Evolutionary conservation across 1,140 invertebrate species (phyloP).

Genomic region (Pseudomyrmex concolor): DNA sequence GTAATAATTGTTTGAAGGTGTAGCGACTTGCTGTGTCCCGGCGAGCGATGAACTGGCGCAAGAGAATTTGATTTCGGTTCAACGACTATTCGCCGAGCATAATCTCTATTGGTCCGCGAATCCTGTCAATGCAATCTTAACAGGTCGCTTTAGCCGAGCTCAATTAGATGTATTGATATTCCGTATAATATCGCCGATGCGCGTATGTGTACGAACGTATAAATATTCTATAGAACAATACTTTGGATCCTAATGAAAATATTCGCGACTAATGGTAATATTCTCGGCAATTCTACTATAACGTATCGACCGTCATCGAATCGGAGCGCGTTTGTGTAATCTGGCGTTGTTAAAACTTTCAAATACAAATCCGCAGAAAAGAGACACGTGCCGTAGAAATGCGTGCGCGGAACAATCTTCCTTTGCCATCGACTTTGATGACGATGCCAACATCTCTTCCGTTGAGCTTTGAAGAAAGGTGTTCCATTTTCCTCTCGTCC

Average conservation of each 20-base stretch:
- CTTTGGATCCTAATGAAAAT: constrained; percentile 15
- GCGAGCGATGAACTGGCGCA: neutral
- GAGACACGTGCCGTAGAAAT: neutral
- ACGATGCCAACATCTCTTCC: constrained; percentile 23
- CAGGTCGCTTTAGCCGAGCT: neutral
- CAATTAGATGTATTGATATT: constrained; percentile 36
- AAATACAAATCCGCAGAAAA: neutral
- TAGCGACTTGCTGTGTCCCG: constrained; percentile 25
- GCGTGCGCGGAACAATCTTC: neutral
- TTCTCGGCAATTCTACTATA: neutral
- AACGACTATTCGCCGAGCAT: constrained; percentile 38
- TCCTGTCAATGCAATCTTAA: neutral
- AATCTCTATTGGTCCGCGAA: constrained; percentile 39
- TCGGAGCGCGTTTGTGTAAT: constrained; percentile 14
- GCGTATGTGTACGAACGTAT: neutral
- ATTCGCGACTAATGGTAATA: too few species aligned
- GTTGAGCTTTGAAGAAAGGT: constrained; percentile 35
- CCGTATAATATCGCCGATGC: neutral
- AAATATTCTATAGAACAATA: neutral
- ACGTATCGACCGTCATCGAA: constrained; percentile 1
- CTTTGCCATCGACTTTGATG: constrained; percentile 46
- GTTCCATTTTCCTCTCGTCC: constrained; percentile 20
- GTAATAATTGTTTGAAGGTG: constrained; percentile 56
- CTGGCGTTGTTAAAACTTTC: constrained; percentile 3
- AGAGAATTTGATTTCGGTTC: constrained; percentile 48